Evolutionary conservation across 1,140 invertebrate species (phyloP).

Genomic region (Aphis gossypii): DNA sequence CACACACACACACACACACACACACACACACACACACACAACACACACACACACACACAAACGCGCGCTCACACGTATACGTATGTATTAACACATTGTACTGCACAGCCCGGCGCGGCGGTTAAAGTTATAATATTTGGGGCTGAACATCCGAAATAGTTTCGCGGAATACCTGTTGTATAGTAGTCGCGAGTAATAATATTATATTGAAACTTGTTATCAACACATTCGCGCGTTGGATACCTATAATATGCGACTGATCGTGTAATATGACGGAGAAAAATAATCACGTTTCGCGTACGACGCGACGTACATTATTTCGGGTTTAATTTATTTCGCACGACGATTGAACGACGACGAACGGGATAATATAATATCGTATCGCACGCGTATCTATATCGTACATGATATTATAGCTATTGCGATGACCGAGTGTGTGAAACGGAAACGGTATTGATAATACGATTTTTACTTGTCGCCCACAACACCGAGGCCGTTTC

Average conservation of each 20-base stretch:
- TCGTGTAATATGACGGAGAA: background rate
- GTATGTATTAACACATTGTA: background rate
- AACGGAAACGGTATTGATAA: background rate
- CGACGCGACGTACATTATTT: background rate
- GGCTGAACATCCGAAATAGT: background rate
- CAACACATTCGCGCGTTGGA: background rate
- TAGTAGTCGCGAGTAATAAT: background rate
- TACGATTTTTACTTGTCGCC: background rate
- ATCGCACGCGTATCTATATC: background rate
- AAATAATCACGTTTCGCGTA: background rate
- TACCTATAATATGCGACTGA: background rate
- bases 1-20: background rate
- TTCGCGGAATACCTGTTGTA: slow-evolving; percentile 1
- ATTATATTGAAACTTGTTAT: background rate
- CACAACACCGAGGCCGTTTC: background rate
- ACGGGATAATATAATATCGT: background rate
- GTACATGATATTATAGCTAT: background rate
- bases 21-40: no score
- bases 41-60: background rate
- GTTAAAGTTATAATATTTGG: slow-evolving; percentile 9
- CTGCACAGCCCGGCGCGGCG: no score
- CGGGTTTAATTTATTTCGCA: background rate
- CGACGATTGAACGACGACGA: background rate
- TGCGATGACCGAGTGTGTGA: background rate
- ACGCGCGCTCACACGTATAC: no score